Conservation (phyloP, 2,113 vertebrate species). For the Corythaeola cristata region DNA sequence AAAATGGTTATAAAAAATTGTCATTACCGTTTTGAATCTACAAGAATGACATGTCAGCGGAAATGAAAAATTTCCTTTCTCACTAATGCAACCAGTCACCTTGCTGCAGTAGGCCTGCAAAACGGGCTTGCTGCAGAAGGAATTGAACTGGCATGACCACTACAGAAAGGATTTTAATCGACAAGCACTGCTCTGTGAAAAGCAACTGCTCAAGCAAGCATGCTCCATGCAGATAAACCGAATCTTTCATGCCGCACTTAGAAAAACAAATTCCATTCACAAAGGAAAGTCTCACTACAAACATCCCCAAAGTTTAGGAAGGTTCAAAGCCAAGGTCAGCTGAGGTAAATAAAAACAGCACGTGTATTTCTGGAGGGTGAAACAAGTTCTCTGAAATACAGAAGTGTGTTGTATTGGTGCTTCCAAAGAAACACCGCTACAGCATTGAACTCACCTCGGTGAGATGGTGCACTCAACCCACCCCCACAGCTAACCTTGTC, state of each 20-base stretch:
- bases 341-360: not conserved
- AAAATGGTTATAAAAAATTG: not conserved
- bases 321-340: not conserved
- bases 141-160: not conserved
- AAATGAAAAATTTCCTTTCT: not conserved
- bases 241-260: not conserved
- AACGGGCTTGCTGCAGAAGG: not conserved
- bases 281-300: not conserved
- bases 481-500: not conserved
- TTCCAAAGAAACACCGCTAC: not conserved
- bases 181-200: not conserved
- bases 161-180: not conserved
- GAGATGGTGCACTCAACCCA: not conserved
- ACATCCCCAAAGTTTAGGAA: not conserved
- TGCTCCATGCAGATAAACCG: not conserved
- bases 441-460: not conserved
- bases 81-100: not conserved
- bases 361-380: not conserved
- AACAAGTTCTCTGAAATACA: not conserved
- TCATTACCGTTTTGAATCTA: not conserved
- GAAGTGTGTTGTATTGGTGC: not conserved
- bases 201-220: constrained; percentile 1
- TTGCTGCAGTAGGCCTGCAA: not conserved
- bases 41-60: not conserved
- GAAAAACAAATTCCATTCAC: not conserved